These are phyloP conservation scores for Tenodera sinensis DNA, from an alignment of 2,888 invertebrate genomes.

Conservation along the genomic window DNA sequence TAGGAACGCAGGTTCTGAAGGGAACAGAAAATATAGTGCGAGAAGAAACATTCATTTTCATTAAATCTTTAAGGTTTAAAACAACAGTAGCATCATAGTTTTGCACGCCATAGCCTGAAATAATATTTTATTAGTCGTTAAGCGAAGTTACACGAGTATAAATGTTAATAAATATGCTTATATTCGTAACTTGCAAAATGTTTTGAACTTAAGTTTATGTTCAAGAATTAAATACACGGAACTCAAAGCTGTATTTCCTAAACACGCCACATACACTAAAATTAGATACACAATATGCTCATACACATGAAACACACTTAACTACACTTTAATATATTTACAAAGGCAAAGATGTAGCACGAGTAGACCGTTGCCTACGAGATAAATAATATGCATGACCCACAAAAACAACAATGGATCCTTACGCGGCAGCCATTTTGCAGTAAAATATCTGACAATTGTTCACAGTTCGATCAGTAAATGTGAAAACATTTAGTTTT, in stretches of 20 bases:
- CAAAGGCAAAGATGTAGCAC: neutral
- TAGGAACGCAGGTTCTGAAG: neutral
- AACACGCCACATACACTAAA: neutral
- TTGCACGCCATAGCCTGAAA: neutral
- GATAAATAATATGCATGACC: too few relatives aligned
- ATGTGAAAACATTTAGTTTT: constrained; percentile 13
- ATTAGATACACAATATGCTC: neutral
- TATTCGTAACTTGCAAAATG: neutral
- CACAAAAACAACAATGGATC: constrained; percentile 22
- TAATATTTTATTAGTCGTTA: neutral
- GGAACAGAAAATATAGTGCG: constrained; percentile 8
- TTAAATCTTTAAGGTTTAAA: neutral
- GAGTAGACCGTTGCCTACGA: too few relatives aligned
- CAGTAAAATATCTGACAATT: constrained; percentile 28
- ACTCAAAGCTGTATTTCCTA: neutral
- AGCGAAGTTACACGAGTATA: neutral
- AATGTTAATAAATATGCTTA: neutral
- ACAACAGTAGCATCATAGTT: neutral
- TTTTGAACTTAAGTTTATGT: neutral
- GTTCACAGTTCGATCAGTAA: constrained; percentile 16
- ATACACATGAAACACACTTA: neutral
- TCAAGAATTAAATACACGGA: neutral
- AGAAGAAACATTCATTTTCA: neutral
- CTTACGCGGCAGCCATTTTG: constrained; percentile 32
- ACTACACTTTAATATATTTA: neutral